A percentile compares a stretch with the other conserved stretches of the same genome.
phyloP scores from a whole-genome alignment of 2,797 vertebrate genomes.

The Parauchenoglanis ngamensis region DNA sequence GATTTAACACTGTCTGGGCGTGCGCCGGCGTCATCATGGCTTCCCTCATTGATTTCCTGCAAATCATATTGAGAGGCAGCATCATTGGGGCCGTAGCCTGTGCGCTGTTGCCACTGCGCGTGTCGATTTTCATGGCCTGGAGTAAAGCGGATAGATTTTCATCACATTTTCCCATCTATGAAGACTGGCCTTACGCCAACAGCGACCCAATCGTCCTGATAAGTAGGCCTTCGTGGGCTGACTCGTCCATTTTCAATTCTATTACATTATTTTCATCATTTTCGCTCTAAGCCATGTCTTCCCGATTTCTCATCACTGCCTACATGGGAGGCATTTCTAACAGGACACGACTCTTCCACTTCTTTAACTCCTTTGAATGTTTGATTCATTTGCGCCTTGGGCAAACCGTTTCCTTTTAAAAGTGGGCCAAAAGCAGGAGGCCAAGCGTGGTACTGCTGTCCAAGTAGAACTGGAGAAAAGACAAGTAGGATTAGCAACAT shows the following conservation, averaged over 20 bases:
- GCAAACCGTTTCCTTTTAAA: conserved; percentile 53
- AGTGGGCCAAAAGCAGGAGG: conserved; percentile 55
- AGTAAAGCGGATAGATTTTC: conserved; percentile 31
- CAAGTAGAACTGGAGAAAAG: conserved; percentile 43
- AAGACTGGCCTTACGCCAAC: conserved; percentile 23
- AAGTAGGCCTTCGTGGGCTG: conserved; percentile 15
- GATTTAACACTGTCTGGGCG: conserved; percentile 2
- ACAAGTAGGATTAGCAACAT: conserved; percentile 51
- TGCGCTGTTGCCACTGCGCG: neutral
- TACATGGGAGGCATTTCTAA: conserved; percentile 38
- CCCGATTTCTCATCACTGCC: conserved; percentile 46
- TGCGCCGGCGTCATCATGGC: neutral
- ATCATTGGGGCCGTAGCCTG: conserved; percentile 23
- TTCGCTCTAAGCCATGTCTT: conserved; percentile 47
- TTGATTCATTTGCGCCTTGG: conserved; percentile 53
- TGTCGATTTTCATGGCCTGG: conserved; percentile 29
- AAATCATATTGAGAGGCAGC: conserved; percentile 13
- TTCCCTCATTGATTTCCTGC: conserved; percentile 23
- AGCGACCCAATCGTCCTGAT: conserved; percentile 13
- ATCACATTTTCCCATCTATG: conserved; percentile 24
- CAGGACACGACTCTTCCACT: conserved; percentile 48
- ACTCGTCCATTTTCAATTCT: conserved; percentile 25
- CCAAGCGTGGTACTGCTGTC: conserved; percentile 39
- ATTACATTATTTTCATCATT: conserved; percentile 44
- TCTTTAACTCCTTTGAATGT: conserved; percentile 47